Conservation (phyloP, 2,888 invertebrate species). For the Eupithecia pulchellata region DNA sequence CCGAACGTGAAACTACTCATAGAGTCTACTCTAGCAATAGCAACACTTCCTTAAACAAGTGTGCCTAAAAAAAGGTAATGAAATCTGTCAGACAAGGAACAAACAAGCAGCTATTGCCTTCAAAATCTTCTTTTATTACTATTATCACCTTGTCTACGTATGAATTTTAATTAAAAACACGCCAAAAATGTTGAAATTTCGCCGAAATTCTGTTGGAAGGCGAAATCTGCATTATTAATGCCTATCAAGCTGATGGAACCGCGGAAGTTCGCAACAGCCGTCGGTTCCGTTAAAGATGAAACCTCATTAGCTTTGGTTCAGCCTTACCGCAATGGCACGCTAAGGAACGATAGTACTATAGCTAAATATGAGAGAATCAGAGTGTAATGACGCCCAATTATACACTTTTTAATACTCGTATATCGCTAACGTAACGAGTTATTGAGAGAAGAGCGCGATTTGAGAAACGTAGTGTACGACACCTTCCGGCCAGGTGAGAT, state of each 20-base stretch:
- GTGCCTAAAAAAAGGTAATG: background rate
- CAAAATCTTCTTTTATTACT: background rate
- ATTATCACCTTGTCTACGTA: background rate
- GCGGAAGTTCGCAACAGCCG: constrained; percentile 10
- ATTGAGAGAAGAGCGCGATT: too few relatives aligned
- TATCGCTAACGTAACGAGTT: too few relatives aligned
- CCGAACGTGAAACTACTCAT: too few relatives aligned
- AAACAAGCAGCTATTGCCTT: background rate
- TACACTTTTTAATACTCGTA: too few relatives aligned
- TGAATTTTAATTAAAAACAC: constrained; percentile 15
- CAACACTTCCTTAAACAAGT: background rate
- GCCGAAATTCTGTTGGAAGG: background rate
- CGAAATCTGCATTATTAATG: constrained; percentile 17
- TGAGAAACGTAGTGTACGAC: too few relatives aligned
- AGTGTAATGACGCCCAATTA: too few relatives aligned
- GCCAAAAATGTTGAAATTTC: constrained; percentile 6
- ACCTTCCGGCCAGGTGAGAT: too few relatives aligned
- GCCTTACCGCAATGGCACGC: background rate
- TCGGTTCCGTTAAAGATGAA: constrained; percentile 12
- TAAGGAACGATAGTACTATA: background rate
- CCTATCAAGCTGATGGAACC: constrained; percentile 10
- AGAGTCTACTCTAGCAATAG: background rate
- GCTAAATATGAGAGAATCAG: too few relatives aligned
- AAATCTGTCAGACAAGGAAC: background rate
- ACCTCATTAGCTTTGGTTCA: constrained; percentile 11